Conservation (phyloP, 2,113 vertebrate genomes). For the Mugil cephalus region DNA sequence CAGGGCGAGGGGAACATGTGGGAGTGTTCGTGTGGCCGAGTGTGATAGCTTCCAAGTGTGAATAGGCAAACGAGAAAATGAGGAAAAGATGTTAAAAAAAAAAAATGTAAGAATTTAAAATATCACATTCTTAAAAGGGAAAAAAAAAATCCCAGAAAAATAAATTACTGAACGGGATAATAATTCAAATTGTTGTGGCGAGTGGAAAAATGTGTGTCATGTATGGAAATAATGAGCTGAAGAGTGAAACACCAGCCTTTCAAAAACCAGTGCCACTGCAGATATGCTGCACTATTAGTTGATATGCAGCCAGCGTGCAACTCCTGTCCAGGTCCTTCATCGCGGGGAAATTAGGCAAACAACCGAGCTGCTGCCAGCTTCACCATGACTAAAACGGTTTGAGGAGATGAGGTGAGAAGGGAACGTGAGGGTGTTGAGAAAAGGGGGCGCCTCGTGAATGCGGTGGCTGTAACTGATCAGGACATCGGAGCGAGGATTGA, state of each 20-base stretch:
- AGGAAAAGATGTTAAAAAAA: conserved; percentile 17
- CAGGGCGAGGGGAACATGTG: conserved; percentile 59
- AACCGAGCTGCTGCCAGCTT: conserved; percentile 38
- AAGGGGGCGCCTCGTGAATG: conserved; percentile 35
- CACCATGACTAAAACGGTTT: conserved; percentile 29
- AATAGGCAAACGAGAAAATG: conserved; percentile 29
- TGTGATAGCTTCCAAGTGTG: conserved; percentile 66
- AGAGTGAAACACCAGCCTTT: conserved; percentile 4
- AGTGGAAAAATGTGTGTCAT: conserved; percentile 19
- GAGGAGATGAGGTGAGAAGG: conserved; percentile 25
- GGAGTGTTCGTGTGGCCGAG: conserved; percentile 27
- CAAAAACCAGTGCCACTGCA: conserved; percentile 17
- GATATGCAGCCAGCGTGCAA: conserved; percentile 28
- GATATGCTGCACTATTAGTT: not conserved
- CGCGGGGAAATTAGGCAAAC: conserved; percentile 29
- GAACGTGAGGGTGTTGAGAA: not conserved
- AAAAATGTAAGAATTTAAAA: not conserved
- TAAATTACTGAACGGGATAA: not conserved
- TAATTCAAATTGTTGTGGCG: not conserved
- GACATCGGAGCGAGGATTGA: conserved; percentile 27
- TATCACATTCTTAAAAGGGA: conserved; percentile 34
- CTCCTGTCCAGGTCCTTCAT: conserved; percentile 36
- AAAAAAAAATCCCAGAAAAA: conserved; percentile 2
- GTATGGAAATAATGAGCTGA: conserved; percentile 34
- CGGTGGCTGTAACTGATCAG: conserved; percentile 53